Conservation (phyloP, 2,888 invertebrate species). For the Teleiodes luculella region DNA sequence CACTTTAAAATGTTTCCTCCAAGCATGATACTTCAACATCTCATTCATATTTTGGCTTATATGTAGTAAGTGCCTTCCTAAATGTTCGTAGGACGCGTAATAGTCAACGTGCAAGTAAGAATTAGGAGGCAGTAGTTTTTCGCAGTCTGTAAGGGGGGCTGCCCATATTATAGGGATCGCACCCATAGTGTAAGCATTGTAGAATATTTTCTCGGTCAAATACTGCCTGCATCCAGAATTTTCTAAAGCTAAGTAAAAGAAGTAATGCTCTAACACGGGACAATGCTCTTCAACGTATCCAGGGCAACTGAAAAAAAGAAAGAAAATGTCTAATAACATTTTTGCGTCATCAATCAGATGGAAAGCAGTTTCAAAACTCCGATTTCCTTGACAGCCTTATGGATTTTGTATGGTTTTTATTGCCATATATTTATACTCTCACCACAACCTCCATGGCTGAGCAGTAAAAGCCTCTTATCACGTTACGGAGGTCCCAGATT, state of each 20-base stretch:
- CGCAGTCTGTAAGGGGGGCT: conserved; percentile 55
- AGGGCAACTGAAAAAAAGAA: neutral
- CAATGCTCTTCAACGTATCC: neutral
- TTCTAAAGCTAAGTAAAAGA: conserved; percentile 82
- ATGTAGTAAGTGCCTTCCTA: conserved; percentile 70
- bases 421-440: no score
- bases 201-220: conserved; percentile 81
- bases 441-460: no score
- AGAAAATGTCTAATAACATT: neutral
- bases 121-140: conserved; percentile 71
- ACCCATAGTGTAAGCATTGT: conserved; percentile 78
- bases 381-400: no score
- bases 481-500: no score
- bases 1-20: conserved; percentile 74
- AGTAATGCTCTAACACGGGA: conserved; percentile 64
- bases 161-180: conserved; percentile 82
- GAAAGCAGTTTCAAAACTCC: no score
- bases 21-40: conserved; percentile 64
- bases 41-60: conserved; percentile 54
- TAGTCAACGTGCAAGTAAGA: conserved; percentile 79
- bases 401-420: no score
- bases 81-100: conserved; percentile 61
- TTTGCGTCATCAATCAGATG: neutral
- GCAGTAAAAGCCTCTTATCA: no score
- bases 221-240: conserved; percentile 82